Evolutionary conservation across 2,113 vertebrate species (phyloP), one percentile per base, ranked within the genome.

Genomic region (Cinclus mexicanus): DNA sequence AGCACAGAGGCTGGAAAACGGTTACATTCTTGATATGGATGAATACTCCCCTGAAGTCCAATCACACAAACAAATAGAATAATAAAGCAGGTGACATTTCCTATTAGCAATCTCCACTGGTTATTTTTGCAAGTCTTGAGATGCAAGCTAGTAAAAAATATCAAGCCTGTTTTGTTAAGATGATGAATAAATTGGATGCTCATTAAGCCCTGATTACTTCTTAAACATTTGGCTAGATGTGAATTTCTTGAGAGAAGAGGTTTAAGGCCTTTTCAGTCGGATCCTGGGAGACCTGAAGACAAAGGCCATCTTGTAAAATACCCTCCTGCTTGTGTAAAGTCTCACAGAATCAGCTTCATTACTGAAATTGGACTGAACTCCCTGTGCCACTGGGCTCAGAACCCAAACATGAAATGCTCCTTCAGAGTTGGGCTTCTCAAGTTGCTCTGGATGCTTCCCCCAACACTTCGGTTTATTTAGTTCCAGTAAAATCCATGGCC

Each of bases 31-130:
- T 82, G 65, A 84, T 33, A 57, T 22, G 12, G 55, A 52, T 44
- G 44, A 37, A 60, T 74, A 67, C 33, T 35, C 24, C 16, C 60
- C 41, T 28, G 35, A 33, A 86, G 56, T 79, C 55, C 44, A 47
- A 50, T 52, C 49, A 10, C 24, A 33, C 9, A n/a, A 75, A 75
- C 28, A 68, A 74, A 44, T 8, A 21, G 74, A 87, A 69, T 31
- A 69, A 77, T 42, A 84, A 74, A 80, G 22, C 71, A 90, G 47
- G 41, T 75, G 55, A 87, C 21, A 33, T 46, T 87, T 84, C 80
- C 64, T 14, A 55, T 41, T 71, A 46, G 80, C 31, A 50, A 14
- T 29, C 55, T 57, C 74, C 74, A 84, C 41, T 47, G 55, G 64
- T 31, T 92, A 6, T 65, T 87, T 87, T 59, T 52, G 25, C 50